Conservation (phyloP, 1,140 invertebrate genomes). For the Hesperophylax magnus region DNA sequence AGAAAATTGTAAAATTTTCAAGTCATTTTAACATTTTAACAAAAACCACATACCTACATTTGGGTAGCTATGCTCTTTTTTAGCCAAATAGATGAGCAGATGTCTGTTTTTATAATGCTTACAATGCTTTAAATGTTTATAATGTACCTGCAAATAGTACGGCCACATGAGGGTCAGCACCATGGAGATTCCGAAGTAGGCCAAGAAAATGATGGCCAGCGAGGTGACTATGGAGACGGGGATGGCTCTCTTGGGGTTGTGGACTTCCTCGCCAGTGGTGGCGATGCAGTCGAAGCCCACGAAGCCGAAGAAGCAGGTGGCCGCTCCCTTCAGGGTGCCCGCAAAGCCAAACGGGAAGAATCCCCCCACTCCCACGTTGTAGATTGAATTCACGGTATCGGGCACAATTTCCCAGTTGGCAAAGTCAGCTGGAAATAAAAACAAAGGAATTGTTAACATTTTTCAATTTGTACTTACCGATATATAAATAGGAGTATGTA, state of each 20-base stretch:
- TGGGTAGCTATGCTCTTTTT: too few species aligned
- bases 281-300: conserved; percentile 96
- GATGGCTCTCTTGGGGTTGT: conserved; percentile 88
- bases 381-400: neutral
- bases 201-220: conserved; percentile 84
- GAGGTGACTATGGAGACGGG: conserved; percentile 88
- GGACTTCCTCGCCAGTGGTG: conserved; percentile 88
- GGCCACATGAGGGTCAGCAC: conserved; percentile 85
- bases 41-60: too few species aligned
- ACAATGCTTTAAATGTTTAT: too few species aligned
- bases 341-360: conserved; percentile 79
- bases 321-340: conserved; percentile 83
- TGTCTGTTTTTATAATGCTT: neutral
- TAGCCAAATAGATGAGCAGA: too few species aligned
- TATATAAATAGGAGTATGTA: too few species aligned
- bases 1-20: too few species aligned
- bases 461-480: too few species aligned
- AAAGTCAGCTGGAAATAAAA: conserved; percentile 60
- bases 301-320: conserved; percentile 96
- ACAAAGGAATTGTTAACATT: too few species aligned
- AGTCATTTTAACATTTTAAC: too few species aligned
- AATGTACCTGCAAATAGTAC: conserved; percentile 81
- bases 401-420: conserved; percentile 58
- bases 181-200: conserved; percentile 88
- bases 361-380: conserved; percentile 70